Base-by-base conservation (phyloP, 2,888 invertebrate genomes). In the Acronicta leporina region DNA sequence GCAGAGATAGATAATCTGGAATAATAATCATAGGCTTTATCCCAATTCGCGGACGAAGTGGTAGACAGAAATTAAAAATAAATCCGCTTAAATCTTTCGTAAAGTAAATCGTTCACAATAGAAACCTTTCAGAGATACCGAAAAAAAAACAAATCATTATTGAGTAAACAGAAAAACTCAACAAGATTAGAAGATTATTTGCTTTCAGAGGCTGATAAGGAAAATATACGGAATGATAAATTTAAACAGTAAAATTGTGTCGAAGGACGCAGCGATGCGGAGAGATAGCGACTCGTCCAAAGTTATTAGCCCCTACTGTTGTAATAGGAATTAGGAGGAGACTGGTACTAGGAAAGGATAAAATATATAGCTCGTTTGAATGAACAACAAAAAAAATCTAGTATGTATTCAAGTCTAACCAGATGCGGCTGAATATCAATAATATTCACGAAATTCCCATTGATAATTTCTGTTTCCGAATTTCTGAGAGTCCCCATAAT, bases 191-290 rank as follows among this genome's bases (percentile, higher is more conserved):
- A 25, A 42, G 54, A 66, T 67, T 67, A 66, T 67, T 63, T 59
- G 45, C 59, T 63, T 50, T 61, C 41, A 14, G 15, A 64, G 67
- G 42, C 40, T 55, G 57, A 63, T 68, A 67, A 64, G 67, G 42
- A 62, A 72, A 72, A 67, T 47, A 38, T 66, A 51, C 27, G 57
- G 62, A 62, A 73, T 75, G 71, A 80, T 68, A 73, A 75, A 76
- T 76, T 77, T 68, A 47, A 65, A 69, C 74, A 66, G 59, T 66
- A 27, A 47, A 68, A 62, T 60, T 73, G 62, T 44, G 47, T 50
- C 25, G 47, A 48, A 15, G 47, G 49, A 70, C 51, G 64, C 76
- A 66, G 41, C 68, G 77, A 71, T 52, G 72, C 48, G 77, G 43
- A 75, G 54, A 80, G 79, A 81, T 79, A 82, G 57, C 62, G 27